These are phyloP conservation scores for Vespertilio murinus DNA, from an alignment of 2,797 vertebrate genomes.

Conservation along the genomic window DNA sequence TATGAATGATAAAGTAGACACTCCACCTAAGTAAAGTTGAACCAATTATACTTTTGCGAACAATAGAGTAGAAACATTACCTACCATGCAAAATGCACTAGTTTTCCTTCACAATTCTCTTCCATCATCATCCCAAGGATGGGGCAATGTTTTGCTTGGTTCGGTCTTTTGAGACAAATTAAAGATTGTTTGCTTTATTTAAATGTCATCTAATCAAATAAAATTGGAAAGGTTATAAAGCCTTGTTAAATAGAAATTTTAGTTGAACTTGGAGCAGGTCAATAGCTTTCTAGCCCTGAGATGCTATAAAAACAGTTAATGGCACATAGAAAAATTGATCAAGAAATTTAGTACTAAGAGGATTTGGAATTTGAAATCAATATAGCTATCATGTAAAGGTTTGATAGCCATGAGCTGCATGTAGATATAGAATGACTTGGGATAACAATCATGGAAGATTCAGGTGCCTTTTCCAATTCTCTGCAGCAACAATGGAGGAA, in stretches of 20 bases:
- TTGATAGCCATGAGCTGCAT: not conserved
- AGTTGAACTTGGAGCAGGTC: constrained; percentile 54
- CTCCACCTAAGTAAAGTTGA: constrained; percentile 19
- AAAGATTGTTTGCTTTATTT: constrained; percentile 59
- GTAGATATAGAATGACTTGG: not conserved
- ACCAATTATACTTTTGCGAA: not conserved
- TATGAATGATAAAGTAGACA: constrained; percentile 40
- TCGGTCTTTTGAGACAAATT: constrained; percentile 53
- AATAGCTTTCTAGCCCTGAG: constrained; percentile 34
- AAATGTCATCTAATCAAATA: constrained; percentile 47
- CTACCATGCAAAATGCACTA: not conserved
- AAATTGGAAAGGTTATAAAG: constrained; percentile 59
- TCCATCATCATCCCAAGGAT: not conserved
- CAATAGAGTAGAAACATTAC: not conserved
- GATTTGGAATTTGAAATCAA: constrained; percentile 60
- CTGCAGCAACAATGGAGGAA: not conserved
- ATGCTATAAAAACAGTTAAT: constrained; percentile 56
- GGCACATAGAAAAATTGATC: constrained; percentile 46
- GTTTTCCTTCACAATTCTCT: not conserved
- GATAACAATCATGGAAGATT: not conserved
- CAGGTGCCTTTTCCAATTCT: not conserved
- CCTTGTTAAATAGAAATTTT: constrained; percentile 60
- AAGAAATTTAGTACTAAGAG: constrained; percentile 30
- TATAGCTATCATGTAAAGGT: constrained; percentile 20
- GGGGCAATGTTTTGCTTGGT: not conserved